phyloP scores from a whole-genome alignment of 2,888 invertebrate genomes.

The Agonum fuliginosum region DNA sequence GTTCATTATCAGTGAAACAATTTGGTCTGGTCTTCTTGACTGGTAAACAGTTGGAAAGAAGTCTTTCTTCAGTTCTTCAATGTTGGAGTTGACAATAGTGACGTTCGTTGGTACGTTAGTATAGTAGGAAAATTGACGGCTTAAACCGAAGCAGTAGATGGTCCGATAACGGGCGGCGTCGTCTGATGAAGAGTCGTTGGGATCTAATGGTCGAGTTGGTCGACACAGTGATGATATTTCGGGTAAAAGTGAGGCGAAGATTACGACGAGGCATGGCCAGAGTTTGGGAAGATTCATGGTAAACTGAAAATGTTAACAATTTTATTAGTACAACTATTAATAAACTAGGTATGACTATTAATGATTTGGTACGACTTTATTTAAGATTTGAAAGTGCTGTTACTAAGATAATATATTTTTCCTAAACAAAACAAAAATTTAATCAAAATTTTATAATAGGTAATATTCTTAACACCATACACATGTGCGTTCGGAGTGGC shows the following conservation, averaged over 20 bases:
- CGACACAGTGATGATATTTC: constrained; percentile 25
- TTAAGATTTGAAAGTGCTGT: neutral
- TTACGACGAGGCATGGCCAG: neutral
- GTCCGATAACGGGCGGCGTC: neutral
- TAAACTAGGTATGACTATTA: neutral
- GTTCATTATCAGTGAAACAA: constrained; percentile 35
- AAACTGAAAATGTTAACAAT: too few relatives aligned
- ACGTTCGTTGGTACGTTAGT: constrained; percentile 36
- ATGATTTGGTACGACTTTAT: neutral
- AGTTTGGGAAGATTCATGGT: constrained; percentile 16
- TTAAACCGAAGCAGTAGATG: constrained; percentile 34
- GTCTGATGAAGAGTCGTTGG: neutral
- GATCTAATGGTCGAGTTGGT: constrained; percentile 4
- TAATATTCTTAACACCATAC: neutral
- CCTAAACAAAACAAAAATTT: too few relatives aligned
- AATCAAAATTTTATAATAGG: neutral
- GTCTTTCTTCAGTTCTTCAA: constrained; percentile 29
- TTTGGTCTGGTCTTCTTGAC: constrained; percentile 10
- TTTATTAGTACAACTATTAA: neutral
- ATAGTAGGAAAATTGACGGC: constrained; percentile 48
- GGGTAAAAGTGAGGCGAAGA: neutral
- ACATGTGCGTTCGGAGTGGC: too few relatives aligned
- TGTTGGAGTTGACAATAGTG: constrained; percentile 32
- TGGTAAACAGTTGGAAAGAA: constrained; percentile 48
- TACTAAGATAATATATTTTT: too few relatives aligned